Conservation (phyloP, 2,888 invertebrate species). For the Rhaphigaster nebulosa region DNA sequence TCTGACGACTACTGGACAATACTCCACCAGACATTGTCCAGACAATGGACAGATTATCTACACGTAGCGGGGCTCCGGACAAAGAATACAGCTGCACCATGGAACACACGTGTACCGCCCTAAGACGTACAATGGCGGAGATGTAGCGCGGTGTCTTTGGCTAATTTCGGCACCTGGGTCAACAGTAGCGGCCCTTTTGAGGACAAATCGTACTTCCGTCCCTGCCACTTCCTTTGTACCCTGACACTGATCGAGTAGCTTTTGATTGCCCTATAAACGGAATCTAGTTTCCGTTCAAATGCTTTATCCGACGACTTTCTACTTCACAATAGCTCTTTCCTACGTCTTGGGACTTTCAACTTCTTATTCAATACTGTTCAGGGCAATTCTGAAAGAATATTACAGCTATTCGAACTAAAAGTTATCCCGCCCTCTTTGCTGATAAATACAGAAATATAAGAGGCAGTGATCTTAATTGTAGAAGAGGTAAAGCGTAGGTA, state of each 20-base stretch:
- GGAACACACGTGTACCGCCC: neutral
- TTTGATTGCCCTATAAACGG: slow-evolving; percentile 46
- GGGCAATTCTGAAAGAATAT: neutral
- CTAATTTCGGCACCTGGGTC: slow-evolving; percentile 46
- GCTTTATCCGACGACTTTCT: neutral
- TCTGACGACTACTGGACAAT: slow-evolving; percentile 35
- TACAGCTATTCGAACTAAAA: neutral
- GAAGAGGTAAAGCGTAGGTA: no score
- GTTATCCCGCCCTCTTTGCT: neutral
- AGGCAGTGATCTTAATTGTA: no score
- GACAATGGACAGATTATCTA: slow-evolving; percentile 36
- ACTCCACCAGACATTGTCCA: neutral
- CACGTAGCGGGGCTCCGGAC: neutral
- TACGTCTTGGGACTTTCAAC: neutral
- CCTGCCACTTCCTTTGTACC: neutral
- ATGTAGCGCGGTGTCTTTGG: slow-evolving; percentile 34
- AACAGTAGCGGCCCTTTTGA: slow-evolving; percentile 43
- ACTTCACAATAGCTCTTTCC: neutral
- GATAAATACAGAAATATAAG: neutral
- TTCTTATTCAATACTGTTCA: neutral
- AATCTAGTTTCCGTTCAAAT: slow-evolving; percentile 37
- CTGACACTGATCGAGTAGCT: slow-evolving; percentile 32
- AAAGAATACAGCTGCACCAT: neutral
- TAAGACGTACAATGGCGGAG: slow-evolving; percentile 19
- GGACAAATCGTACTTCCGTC: slow-evolving; percentile 21